These are phyloP conservation scores for Congeria kusceri DNA, from an alignment of 2,888 invertebrate species.

Conservation along the genomic window DNA sequence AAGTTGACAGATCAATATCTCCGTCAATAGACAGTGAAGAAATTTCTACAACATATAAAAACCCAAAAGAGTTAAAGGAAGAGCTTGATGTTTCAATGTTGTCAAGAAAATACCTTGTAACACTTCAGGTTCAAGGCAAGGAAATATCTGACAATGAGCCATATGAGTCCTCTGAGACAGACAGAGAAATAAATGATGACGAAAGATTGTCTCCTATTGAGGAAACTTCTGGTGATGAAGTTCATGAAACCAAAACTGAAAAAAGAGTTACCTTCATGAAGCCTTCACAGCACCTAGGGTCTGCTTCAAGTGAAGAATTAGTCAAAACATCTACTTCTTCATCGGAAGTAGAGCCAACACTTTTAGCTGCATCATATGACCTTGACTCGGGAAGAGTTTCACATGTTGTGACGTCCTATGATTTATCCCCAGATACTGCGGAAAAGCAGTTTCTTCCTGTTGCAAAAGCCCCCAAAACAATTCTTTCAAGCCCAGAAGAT, in stretches of 20 bases:
- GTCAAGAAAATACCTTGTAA: slow-evolving; percentile 72
- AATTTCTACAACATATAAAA: slow-evolving; percentile 74
- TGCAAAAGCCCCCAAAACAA: slow-evolving; percentile 83
- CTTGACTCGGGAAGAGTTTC: slow-evolving; percentile 86
- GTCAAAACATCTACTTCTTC: slow-evolving; percentile 86
- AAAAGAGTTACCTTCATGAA: slow-evolving; percentile 79
- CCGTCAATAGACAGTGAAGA: slow-evolving; percentile 81
- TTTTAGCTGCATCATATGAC: slow-evolving; percentile 95
- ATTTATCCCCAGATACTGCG: slow-evolving; percentile 83
- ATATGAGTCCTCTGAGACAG: slow-evolving; percentile 80
- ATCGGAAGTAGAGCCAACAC: slow-evolving; percentile 92
- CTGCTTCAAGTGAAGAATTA: slow-evolving; percentile 78
- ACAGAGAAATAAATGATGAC: slow-evolving; percentile 80
- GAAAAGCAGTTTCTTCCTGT: slow-evolving; percentile 89
- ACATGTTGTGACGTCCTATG: slow-evolving; percentile 84
- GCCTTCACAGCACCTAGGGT: slow-evolving; percentile 73
- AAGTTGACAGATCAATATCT: slow-evolving; percentile 79
- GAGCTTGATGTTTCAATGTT: slow-evolving; percentile 55
- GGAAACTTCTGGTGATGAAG: slow-evolving; percentile 73
- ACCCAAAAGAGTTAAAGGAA: slow-evolving; percentile 72
- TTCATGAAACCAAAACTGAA: slow-evolving; percentile 66
- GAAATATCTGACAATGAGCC: slow-evolving; percentile 76
- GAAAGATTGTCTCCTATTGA: slow-evolving; percentile 81
- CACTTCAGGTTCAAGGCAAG: slow-evolving; percentile 75
- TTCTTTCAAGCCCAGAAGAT: slow-evolving; percentile 85